Conservation (phyloP, 2,797 vertebrate genomes). For the Labeo calbasu region DNA sequence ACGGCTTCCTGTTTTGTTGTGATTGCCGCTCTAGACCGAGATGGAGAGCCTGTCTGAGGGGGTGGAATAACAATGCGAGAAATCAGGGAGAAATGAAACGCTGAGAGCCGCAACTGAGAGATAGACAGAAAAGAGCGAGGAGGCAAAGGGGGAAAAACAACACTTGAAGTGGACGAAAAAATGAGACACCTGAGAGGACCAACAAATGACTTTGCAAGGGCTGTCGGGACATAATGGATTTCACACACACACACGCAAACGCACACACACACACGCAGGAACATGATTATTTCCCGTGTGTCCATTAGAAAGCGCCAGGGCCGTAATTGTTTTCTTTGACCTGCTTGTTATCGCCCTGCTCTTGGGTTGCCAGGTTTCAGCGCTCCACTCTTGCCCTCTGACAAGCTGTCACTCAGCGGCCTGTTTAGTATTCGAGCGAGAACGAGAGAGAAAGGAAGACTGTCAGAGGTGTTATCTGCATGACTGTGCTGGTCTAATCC, state of each 20-base stretch:
- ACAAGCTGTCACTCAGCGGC: constrained; percentile 61
- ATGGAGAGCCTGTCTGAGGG: constrained; percentile 48
- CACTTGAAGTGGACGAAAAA: constrained; percentile 38
- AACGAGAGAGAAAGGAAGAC: constrained; percentile 45
- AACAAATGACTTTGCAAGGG: constrained; percentile 46
- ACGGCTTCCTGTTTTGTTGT: constrained; percentile 22
- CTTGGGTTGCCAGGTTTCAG: constrained; percentile 58
- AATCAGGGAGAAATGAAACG: constrained; percentile 33
- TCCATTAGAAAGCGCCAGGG: constrained; percentile 61
- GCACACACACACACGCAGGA: constrained; percentile 46
- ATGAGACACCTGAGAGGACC: constrained; percentile 48
- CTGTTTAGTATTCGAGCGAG: constrained; percentile 71
- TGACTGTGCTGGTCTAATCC: constrained; percentile 68
- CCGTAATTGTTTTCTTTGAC: constrained; percentile 60
- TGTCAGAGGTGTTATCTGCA: constrained; percentile 61
- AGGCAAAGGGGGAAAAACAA: constrained; percentile 3
- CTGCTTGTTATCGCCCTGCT: constrained; percentile 56
- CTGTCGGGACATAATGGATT: constrained; percentile 62
- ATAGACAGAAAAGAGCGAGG: background rate
- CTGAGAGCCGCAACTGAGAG: constrained; percentile 15
- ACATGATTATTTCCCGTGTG: constrained; percentile 63
- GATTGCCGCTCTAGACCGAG: constrained; percentile 60
- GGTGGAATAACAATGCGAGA: constrained; percentile 48
- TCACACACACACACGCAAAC: constrained; percentile 34
- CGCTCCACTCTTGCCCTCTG: constrained; percentile 47